Evolutionary conservation across 2,797 vertebrate species (phyloP), one percentile per base, ranked within the genome.

Genomic region (Pempheris klunzingeri): DNA sequence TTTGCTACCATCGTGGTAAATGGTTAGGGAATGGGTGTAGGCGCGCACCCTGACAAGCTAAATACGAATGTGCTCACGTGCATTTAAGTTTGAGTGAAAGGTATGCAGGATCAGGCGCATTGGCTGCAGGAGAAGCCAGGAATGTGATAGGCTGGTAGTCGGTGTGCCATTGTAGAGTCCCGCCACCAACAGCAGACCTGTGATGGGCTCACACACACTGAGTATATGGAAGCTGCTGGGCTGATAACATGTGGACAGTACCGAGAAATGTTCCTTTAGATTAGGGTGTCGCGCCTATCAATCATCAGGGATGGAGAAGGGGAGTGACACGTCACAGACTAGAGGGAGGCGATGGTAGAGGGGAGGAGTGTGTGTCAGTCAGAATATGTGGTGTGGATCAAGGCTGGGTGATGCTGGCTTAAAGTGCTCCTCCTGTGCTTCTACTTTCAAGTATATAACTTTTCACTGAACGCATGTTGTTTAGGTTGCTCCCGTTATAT

Each of bases 251-350:
- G 81, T 34, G 86, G 90, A 92, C 82, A 86, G 91, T 87, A 75
- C 58, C 57, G 85, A 92, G 89, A 92, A 94, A 92, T 90, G 91
- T 88, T 85, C 67, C 89, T 84, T 77, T 78, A 94, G 92, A 94
- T 94, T 93, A 94, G 81, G 77, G 73, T 74, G 84, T 84, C n/a
- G 34, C 22, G 82, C 81, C 90, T 87, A 87, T 95, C 93, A 93
- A 93, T 94, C 93, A 93, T 91, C 75, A 77, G 54, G 74, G 78
- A 83, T 49, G 68, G 74, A 79, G 83, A 72, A 78, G 75, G 72
- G 79, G 80, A 82, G 79, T 85, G 90, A 92, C 84, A 82, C 76
- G 59, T 79, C 81, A 61, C 64, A 75, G 88, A 81, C 76, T 70
- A 60, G 63, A 84, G 74, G 73, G 69, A 72, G 41, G 74, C 83